phyloP scores from a whole-genome alignment of 2,113 vertebrate species.

The Dissostichus mawsoni region DNA sequence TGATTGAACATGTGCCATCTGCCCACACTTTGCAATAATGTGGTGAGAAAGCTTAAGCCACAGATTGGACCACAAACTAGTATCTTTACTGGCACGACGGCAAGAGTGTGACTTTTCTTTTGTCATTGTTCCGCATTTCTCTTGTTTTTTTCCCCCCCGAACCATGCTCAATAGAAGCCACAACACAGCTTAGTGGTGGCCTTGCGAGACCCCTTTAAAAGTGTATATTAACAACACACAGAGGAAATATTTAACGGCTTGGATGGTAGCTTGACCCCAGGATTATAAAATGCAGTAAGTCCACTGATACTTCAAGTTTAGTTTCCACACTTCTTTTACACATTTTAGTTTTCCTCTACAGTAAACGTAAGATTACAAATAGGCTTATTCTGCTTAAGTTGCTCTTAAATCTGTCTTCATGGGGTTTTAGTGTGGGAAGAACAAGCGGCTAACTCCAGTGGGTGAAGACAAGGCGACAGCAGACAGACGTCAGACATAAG shows the following conservation, averaged over 20 bases:
- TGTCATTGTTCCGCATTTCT: slow-evolving; percentile 51
- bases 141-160: slow-evolving; percentile 17
- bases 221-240: slow-evolving; percentile 9
- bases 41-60: slow-evolving; percentile 51
- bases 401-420: neutral
- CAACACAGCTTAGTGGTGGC: slow-evolving; percentile 9
- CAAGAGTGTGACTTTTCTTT: slow-evolving; percentile 41
- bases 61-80: slow-evolving; percentile 46
- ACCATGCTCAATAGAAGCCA: slow-evolving; percentile 18
- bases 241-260: slow-evolving; percentile 18
- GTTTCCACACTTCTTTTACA: slow-evolving; percentile 18
- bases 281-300: slow-evolving; percentile 18
- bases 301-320: neutral
- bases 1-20: slow-evolving; percentile 63
- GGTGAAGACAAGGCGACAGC: slow-evolving; percentile 37
- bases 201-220: slow-evolving; percentile 23
- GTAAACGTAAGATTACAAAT: neutral
- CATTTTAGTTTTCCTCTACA: neutral
- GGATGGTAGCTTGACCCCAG: neutral
- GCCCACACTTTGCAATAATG: slow-evolving; percentile 55
- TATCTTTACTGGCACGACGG: slow-evolving; percentile 49
- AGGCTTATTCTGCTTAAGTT: neutral
- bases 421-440: slow-evolving; percentile 51
- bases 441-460: slow-evolving; percentile 7
- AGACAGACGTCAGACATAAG: slow-evolving; percentile 68